phyloP scores from a whole-genome alignment of 1,140 invertebrate genomes.

The Heliothis subflexa region DNA sequence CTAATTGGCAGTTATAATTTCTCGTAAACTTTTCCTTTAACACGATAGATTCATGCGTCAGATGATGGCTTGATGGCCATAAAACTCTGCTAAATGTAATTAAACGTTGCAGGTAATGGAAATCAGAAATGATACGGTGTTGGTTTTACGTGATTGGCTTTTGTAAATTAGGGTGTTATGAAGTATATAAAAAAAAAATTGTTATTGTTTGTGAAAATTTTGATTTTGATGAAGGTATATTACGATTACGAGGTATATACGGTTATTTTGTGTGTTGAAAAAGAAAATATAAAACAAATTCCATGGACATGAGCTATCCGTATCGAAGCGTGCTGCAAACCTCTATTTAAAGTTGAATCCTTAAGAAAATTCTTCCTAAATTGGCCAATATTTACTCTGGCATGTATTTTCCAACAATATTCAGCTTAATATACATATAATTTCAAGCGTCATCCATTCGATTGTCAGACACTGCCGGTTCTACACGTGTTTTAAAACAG shows the following conservation, averaged over 20 bases:
- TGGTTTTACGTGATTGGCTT: not conserved
- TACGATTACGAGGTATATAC: too few relatives aligned
- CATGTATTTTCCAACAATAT: not conserved
- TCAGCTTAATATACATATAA: slow-evolving; percentile 5
- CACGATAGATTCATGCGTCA: not conserved
- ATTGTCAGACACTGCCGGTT: slow-evolving; percentile 18
- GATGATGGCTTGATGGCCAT: not conserved
- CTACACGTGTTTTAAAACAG: slow-evolving; percentile 38
- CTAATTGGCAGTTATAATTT: not conserved
- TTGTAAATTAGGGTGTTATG: not conserved
- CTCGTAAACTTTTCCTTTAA: slow-evolving; percentile 13
- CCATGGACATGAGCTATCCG: too few relatives aligned
- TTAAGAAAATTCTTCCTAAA: not conserved
- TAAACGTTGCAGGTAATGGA: not conserved
- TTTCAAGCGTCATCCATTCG: not conserved
- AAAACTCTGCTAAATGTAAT: not conserved
- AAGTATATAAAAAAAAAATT: too few relatives aligned
- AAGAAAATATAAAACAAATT: too few relatives aligned
- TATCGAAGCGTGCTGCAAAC: not conserved
- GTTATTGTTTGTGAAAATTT: too few relatives aligned
- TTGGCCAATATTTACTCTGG: not conserved
- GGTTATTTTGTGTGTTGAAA: too few relatives aligned
- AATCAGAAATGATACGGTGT: not conserved
- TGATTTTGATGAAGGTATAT: too few relatives aligned
- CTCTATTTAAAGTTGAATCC: not conserved